Base-by-base conservation (phyloP, 2,888 invertebrate species). In the Lithosia quadra region DNA sequence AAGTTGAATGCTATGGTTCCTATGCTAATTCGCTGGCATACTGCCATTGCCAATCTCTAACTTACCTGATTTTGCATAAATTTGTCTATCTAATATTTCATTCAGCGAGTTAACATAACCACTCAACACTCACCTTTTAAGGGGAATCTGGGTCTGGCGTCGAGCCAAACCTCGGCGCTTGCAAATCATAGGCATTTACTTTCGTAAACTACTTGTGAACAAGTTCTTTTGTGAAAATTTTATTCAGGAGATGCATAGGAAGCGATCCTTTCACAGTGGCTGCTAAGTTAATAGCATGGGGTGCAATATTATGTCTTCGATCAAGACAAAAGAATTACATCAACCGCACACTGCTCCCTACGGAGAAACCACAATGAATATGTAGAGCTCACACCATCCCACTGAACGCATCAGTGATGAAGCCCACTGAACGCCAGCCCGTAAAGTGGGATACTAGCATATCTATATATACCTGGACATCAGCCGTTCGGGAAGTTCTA, bases 121-220 rank as follows among this genome's bases (percentile, higher is more conserved):
- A 78, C 75, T 82, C 73, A 72, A 77, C 81, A 78, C 62, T 73
- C 58, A 74, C 75, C 80, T 77, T 76, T 63, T 69, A 75, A 70
- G 69, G 68, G 73, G 68, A 72, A 65, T 82, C 71, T 75, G 68
- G 76, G 76, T 63, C 67, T 86, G 86, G 86, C 86, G 49, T 18
- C 0, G 36, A 21, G 86, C 86, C 86, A 86, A 79, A 53, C 63
- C 59, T 55, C 58, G 60, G 71, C 76, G 71, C 69, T 74, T 78
- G 82, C 83, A 84, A 86, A 85, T 85, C 86, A 85, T 84, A 69
- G 67, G 61, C 66, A 70, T 64, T 75, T 71, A 68, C 65, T 69
- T 64, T 72, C 68, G 79, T 81, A 74, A 76, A 83, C 76, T 77
- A 73, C 74, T 80, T 81, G 86, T 84, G 84, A 84, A 87, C 85